Conservation (phyloP, 1,140 invertebrate species). For the Ooceraea biroi region DNA sequence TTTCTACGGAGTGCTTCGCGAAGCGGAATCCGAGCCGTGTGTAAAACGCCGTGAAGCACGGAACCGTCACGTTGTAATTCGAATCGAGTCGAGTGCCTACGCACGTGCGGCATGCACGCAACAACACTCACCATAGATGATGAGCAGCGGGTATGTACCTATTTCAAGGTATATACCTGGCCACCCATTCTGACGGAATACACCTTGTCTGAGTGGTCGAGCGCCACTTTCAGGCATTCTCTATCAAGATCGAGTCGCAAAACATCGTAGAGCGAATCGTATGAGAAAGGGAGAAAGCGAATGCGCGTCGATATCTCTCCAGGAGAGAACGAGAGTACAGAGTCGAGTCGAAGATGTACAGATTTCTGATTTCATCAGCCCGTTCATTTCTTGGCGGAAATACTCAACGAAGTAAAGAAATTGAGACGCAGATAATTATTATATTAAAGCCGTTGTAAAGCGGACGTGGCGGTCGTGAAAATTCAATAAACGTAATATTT, state of each 20-base stretch:
- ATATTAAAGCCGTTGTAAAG: constrained; percentile 24
- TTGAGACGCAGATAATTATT: not conserved
- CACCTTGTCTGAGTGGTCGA: constrained; percentile 22
- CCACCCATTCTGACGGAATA: not conserved
- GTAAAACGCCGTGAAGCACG: constrained; percentile 37
- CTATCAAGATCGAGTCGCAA: constrained; percentile 20
- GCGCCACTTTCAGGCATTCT: constrained; percentile 5
- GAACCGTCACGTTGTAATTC: constrained; percentile 60
- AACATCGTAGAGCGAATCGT: constrained; percentile 2
- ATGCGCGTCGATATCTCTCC: not conserved
- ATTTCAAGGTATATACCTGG: constrained; percentile 42
- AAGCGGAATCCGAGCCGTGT: constrained; percentile 6
- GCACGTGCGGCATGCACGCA: constrained; percentile 39
- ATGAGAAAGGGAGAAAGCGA: not conserved
- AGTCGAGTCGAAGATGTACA: not conserved
- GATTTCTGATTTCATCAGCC: not conserved
- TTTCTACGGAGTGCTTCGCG: not conserved
- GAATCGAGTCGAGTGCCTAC: constrained; percentile 37
- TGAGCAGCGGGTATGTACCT: constrained; percentile 15
- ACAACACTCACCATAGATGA: constrained; percentile 9
- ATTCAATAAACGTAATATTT: constrained; percentile 24
- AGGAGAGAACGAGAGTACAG: not conserved
- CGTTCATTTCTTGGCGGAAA: not conserved
- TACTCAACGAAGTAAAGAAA: not conserved
- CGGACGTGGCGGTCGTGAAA: not conserved